Conservation (phyloP, 2,888 invertebrate genomes). For the Caenorhabditis macrosperma region DNA sequence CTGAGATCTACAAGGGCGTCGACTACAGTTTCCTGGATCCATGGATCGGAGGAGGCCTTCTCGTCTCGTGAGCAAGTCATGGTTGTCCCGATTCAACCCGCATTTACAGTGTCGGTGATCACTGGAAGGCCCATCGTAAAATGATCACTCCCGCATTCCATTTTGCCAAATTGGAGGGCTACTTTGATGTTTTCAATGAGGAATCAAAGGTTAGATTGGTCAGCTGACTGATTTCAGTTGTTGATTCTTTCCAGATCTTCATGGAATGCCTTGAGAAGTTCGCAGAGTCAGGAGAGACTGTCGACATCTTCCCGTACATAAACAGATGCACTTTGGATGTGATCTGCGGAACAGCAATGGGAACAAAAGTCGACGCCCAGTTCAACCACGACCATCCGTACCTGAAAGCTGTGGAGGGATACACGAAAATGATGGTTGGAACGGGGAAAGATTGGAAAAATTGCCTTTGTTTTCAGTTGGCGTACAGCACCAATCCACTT, state of each 20-base stretch:
- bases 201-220: conserved; percentile 12
- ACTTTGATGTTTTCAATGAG: conserved; percentile 16
- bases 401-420: conserved; percentile 64
- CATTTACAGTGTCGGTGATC: neutral
- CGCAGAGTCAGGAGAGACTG: conserved; percentile 70
- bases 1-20: conserved; percentile 10
- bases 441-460: neutral
- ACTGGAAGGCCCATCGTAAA: conserved; percentile 82
- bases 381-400: conserved; percentile 66
- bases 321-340: conserved; percentile 82
- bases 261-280: conserved; percentile 77
- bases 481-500: neutral
- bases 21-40: conserved; percentile 12
- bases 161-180: conserved; percentile 82
- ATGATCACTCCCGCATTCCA: conserved; percentile 83
- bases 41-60: conserved; percentile 9
- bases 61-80: neutral
- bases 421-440: conserved; percentile 33
- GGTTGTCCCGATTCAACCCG: no score
- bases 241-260: conserved; percentile 72
- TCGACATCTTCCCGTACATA: conserved; percentile 82
- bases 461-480: neutral
- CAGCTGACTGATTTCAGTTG: neutral
- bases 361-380: conserved; percentile 68
- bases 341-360: conserved; percentile 74